A percentile compares a stretch with the other conserved stretches of the same genome.
Conservation (phyloP, 1,140 invertebrate species). For the Chionoecetes opilio region DNA sequence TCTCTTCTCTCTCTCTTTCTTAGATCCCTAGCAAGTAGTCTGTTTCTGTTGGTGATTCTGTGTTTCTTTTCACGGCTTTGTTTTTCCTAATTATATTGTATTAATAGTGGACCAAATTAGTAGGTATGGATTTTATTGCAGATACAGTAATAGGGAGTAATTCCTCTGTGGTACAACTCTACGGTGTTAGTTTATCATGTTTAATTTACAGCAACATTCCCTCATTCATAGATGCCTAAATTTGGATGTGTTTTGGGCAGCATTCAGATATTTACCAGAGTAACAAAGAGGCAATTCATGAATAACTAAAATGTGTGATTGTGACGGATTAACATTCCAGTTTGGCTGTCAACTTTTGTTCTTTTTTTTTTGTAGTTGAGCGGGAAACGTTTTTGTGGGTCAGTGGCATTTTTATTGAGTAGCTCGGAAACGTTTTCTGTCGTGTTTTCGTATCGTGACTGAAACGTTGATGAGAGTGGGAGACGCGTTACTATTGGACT, state of each 20-base stretch:
- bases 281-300: background rate
- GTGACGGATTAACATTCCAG: background rate
- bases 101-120: background rate
- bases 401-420: background rate
- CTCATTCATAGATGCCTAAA: background rate
- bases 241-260: background rate
- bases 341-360: background rate
- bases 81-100: background rate
- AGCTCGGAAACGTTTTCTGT: background rate
- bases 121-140: background rate
- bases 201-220: background rate
- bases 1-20: background rate
- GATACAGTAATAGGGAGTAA: background rate
- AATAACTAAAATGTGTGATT: background rate
- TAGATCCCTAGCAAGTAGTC: background rate
- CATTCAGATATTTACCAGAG: background rate
- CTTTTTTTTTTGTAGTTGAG: background rate
- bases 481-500: background rate
- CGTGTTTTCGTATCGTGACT: background rate
- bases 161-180: background rate
- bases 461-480: background rate
- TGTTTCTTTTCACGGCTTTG: background rate
- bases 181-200: background rate
- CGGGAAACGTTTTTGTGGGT: background rate
- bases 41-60: background rate